These are phyloP conservation scores for Macrostomum lignano DNA, from an alignment of 1,140 invertebrate genomes.

Conservation along the genomic window DNA sequence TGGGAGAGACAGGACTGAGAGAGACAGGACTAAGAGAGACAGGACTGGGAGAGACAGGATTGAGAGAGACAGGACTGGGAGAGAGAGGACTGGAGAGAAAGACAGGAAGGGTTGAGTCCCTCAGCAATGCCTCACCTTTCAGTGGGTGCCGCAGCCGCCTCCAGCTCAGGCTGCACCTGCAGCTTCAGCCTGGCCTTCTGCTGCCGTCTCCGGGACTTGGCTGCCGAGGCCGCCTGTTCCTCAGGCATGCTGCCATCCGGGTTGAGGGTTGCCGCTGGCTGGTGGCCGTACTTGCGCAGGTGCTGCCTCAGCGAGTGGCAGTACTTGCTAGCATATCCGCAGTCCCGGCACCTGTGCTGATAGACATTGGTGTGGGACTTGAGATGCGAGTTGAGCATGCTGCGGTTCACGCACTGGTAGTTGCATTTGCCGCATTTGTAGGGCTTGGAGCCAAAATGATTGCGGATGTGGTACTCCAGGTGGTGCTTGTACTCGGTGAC, in stretches of 20 bases:
- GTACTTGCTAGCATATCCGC: conserved; percentile 84
- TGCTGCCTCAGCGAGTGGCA: conserved; percentile 86
- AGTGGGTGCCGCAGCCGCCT: too few relatives aligned
- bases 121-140: too few relatives aligned
- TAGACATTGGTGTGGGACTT: conserved; percentile 90
- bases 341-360: conserved; percentile 71
- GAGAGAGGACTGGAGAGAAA: too few relatives aligned
- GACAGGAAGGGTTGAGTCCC: too few relatives aligned
- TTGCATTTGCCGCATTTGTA: conserved; percentile 55
- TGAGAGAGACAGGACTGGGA: too few relatives aligned
- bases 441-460: conserved; percentile 77
- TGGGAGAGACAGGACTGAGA: too few relatives aligned
- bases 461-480: conserved; percentile 74
- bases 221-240: too few relatives aligned
- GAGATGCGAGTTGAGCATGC: conserved; percentile 90
- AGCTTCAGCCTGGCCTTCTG: too few relatives aligned
- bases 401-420: conserved; percentile 68
- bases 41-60: too few relatives aligned
- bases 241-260: conserved; percentile 17
- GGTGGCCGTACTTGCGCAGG: conserved; percentile 59
- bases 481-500: conserved; percentile 97
- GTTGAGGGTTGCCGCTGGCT: conserved; percentile 27
- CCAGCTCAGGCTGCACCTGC: too few relatives aligned
- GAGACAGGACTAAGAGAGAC: too few relatives aligned
- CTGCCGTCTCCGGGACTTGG: too few relatives aligned